Conservation (phyloP, 1,140 invertebrate genomes). For the Chrysomallon squamiferum region DNA sequence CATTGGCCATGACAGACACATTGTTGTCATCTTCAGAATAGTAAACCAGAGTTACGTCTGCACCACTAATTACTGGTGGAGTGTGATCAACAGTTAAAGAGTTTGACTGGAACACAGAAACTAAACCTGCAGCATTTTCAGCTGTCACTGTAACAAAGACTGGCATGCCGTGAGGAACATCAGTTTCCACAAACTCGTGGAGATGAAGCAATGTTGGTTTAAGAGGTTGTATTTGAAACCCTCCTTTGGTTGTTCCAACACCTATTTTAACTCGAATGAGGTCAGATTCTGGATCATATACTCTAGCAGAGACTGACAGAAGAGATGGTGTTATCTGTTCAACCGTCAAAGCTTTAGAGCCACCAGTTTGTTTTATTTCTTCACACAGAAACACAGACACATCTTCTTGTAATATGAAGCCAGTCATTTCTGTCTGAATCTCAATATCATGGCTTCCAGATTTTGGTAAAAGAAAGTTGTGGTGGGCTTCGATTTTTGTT, state of each 20-base stretch:
- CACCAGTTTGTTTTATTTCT: not conserved
- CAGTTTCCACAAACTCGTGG: conserved; percentile 10
- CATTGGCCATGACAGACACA: not conserved
- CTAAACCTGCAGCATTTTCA: conserved; percentile 21
- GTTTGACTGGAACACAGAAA: conserved; percentile 14
- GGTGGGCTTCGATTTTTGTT: not conserved
- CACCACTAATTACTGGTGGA: conserved; percentile 10
- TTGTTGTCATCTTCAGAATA: not conserved
- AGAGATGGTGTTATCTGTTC: conserved; percentile 16
- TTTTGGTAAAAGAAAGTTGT: not conserved
- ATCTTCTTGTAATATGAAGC: not conserved
- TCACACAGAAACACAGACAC: not conserved
- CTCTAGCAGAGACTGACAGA: conserved; percentile 14
- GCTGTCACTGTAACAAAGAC: conserved; percentile 13
- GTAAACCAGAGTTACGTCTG: conserved; percentile 10
- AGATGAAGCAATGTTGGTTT: not conserved
- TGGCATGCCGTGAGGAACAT: conserved; percentile 16
- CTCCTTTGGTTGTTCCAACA: conserved; percentile 19
- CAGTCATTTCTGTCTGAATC: not conserved
- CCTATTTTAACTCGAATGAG: conserved; percentile 13
- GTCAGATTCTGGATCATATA: conserved; percentile 24
- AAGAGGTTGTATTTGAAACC: conserved; percentile 17
- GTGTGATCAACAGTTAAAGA: conserved; percentile 23
- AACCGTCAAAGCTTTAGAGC: not conserved
- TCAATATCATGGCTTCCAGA: not conserved